A percentile compares a stretch with the other conserved stretches of the same genome.
Evolutionary conservation across 2,113 vertebrate genomes (phyloP).

Genomic region (Oryzias melastigma): DNA sequence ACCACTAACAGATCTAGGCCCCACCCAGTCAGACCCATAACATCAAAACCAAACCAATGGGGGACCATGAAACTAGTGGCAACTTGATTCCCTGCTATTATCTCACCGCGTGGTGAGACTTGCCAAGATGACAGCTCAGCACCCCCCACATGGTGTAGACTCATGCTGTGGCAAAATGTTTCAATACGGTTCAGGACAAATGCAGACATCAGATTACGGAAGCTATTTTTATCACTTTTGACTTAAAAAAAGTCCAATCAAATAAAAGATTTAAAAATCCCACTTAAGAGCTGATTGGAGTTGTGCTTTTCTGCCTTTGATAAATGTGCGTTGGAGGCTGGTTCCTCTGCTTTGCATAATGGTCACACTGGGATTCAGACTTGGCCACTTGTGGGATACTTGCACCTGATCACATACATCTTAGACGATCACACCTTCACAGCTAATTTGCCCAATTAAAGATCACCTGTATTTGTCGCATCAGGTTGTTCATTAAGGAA

Average conservation of each 20-base stretch:
- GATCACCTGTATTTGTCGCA: conserved; percentile 58
- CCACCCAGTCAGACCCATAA: conserved; percentile 43
- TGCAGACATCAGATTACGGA: neutral
- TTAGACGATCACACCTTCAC: conserved; percentile 70
- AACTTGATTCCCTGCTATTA: conserved; percentile 69
- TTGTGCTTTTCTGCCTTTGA: conserved; percentile 60
- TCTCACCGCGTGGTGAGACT: conserved; percentile 32
- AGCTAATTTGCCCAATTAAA: conserved; percentile 62
- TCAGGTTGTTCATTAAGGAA: conserved; percentile 35
- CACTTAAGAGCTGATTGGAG: conserved; percentile 44
- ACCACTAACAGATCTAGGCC: conserved; percentile 53
- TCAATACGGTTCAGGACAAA: neutral
- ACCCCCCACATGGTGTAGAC: conserved; percentile 41
- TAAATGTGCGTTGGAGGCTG: conserved; percentile 66
- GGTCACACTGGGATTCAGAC: conserved; percentile 77
- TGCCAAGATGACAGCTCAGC: conserved; percentile 38
- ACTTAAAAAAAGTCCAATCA: neutral
- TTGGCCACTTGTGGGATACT: conserved; percentile 78
- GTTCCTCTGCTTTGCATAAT: conserved; percentile 71
- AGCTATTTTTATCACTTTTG: neutral
- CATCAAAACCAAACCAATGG: conserved; percentile 64
- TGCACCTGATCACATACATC: conserved; percentile 79
- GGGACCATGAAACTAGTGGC: conserved; percentile 73
- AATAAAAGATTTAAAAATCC: conserved; percentile 3
- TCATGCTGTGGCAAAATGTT: conserved; percentile 39